Evolutionary conservation across 2,797 vertebrate species (phyloP), one percentile per base, ranked within the genome.

Genomic region (Hapalemur alaotrensis): DNA sequence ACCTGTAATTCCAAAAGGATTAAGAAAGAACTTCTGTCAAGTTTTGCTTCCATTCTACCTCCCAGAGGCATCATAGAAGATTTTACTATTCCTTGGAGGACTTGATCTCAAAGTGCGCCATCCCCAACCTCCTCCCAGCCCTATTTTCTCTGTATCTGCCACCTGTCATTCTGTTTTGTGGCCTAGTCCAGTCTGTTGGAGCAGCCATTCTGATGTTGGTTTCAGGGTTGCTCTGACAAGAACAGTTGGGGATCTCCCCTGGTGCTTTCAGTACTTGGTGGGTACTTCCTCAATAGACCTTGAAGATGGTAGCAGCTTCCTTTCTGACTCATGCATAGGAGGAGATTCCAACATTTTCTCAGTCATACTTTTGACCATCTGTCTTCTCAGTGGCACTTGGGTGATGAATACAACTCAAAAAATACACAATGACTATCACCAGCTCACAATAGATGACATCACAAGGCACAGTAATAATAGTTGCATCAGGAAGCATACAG

Each of bases 321-420:
- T 95, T 41, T 88, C 69, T 95, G 95, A 97, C 28, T 92, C 75
- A 72, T 3, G 41, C 32, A 7, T 13, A 28, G 75, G 43, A 94
- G 78, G 83, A 93, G 88, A 86, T 91, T 72, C 79, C 82, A 67
- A 3, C 35, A 63, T 92, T 85, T 91, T 73, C 35, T 83, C 50
- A 30, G 59, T 75, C 89, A 65, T 91, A 46, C 67, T 80, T 6
- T 82, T 15, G 59, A 72, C 61, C 28, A 14, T 61, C 79, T 91
- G 69, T 79, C 38, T 38, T 87, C 41, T 69, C 7, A 35, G 38
- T 32, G 69, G 30, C 25, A 38, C 73, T 43, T 81, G 59, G 20
- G 50, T 43, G 38, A 79, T 91, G 52, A 96, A 14, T 50, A 32
- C 7, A 46, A 38, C 35, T 76, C 61, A 63, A 70, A 67, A 20